These are phyloP conservation scores for Otocyon megalotis DNA, from an alignment of 2,113 vertebrate species.

Conservation along the genomic window DNA sequence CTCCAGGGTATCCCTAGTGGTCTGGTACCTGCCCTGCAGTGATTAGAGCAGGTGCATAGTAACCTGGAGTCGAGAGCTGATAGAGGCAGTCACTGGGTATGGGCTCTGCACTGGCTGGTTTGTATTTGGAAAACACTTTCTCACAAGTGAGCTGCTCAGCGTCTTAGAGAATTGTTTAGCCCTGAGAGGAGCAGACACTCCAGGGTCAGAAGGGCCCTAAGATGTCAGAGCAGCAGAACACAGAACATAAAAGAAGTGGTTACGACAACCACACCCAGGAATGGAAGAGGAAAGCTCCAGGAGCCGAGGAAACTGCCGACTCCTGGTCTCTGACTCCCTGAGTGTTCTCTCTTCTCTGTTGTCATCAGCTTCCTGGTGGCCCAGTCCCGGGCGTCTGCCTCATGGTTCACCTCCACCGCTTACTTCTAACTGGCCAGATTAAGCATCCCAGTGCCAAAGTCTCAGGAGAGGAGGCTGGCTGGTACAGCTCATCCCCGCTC, in stretches of 20 bases:
- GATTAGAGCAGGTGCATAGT: not conserved
- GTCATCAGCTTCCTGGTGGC: rapidly evolving
- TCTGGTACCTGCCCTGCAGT: not conserved
- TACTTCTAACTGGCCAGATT: not conserved
- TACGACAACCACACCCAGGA: rapidly evolving
- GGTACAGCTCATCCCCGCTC: rapidly evolving
- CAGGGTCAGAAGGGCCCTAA: not conserved
- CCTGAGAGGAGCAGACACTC: not conserved
- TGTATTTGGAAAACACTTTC: not conserved
- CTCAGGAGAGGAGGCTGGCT: not conserved
- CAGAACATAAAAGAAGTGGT: not conserved
- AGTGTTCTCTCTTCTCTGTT: too few species aligned
- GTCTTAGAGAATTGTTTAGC: not conserved
- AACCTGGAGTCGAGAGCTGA: not conserved
- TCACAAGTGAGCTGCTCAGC: not conserved
- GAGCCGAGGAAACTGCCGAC: rapidly evolving
- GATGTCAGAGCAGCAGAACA: not conserved
- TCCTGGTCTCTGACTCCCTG: too few species aligned
- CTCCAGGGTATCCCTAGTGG: rapidly evolving
- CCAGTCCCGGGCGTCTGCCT: rapidly evolving
- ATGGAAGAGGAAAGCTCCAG: rapidly evolving
- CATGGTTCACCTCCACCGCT: rapidly evolving
- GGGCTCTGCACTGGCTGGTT: not conserved
- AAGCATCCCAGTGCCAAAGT: rapidly evolving
- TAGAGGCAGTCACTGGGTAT: rapidly evolving